These are phyloP conservation scores for Nomada fabriciana DNA, from an alignment of 2,888 invertebrate genomes.

Conservation along the genomic window DNA sequence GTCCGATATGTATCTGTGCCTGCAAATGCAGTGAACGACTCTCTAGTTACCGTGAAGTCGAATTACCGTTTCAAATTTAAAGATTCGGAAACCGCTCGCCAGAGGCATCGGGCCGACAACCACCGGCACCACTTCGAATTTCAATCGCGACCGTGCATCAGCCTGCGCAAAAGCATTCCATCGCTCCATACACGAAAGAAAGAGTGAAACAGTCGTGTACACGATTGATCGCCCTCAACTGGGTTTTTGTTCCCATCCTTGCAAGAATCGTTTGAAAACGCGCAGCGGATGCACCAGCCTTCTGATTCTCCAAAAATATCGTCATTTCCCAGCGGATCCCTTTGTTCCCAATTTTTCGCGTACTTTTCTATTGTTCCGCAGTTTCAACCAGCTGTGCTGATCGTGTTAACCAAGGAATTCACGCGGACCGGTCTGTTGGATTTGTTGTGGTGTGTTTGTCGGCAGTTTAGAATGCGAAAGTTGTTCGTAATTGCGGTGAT, in stretches of 20 bases:
- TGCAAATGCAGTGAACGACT: background rate
- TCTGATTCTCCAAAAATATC: no score
- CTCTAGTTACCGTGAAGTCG: constrained; percentile 2
- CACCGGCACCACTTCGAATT: constrained; percentile 3
- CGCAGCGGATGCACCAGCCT: no score
- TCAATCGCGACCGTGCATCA: background rate
- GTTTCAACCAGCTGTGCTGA: no score
- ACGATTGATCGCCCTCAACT: background rate
- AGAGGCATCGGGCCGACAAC: background rate
- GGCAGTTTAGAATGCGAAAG: no score
- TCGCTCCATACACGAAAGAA: background rate
- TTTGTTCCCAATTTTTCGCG: no score
- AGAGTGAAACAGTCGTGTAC: constrained; percentile 34
- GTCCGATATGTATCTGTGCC: no score
- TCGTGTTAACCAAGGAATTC: no score
- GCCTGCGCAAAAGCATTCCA: constrained; percentile 32
- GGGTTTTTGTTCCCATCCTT: constrained; percentile 14
- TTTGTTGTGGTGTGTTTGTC: no score
- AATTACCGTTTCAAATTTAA: constrained; percentile 17
- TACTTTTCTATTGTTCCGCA: no score
- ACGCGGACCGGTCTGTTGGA: no score
- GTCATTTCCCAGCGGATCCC: no score
- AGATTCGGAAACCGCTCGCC: constrained; percentile 1
- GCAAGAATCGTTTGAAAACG: constrained; percentile 21
- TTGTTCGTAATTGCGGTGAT: no score